Conservation (phyloP, 1,140 invertebrate genomes). For the Tetragonula clypearis region DNA sequence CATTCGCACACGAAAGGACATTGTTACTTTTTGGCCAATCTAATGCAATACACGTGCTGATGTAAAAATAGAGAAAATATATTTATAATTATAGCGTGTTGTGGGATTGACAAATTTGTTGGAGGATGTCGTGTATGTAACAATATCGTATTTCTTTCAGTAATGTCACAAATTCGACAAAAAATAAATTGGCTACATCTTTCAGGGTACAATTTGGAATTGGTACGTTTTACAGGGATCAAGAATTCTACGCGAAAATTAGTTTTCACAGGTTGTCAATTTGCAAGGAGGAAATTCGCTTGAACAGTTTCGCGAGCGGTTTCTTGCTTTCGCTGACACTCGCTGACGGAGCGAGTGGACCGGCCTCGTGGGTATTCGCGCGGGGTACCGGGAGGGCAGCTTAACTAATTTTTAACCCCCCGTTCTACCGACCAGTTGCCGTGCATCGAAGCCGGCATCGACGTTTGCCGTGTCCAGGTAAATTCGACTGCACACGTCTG, state of each 20-base stretch:
- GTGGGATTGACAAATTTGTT: too few relatives aligned
- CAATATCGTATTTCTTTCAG: too few relatives aligned
- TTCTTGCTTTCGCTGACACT: slow-evolving; percentile 38
- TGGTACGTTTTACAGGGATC: neutral
- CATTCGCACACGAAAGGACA: too few relatives aligned
- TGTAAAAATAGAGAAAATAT: neutral
- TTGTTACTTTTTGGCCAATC: too few relatives aligned
- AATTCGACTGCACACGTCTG: slow-evolving; percentile 43
- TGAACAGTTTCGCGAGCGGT: slow-evolving; percentile 35
- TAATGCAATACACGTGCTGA: neutral
- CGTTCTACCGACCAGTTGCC: slow-evolving; percentile 12
- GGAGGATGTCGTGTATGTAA: too few relatives aligned
- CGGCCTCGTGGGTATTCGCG: slow-evolving; percentile 14
- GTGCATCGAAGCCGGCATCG: slow-evolving; percentile 10
- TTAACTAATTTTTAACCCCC: slow-evolving; percentile 60
- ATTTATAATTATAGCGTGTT: too few relatives aligned
- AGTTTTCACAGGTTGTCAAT: neutral
- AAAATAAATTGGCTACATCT: too few relatives aligned
- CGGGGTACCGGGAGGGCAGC: slow-evolving; percentile 16
- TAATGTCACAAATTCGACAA: too few relatives aligned
- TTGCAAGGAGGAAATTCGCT: neutral
- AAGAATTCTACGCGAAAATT: neutral
- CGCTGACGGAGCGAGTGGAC: neutral
- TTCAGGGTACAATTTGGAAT: too few relatives aligned
- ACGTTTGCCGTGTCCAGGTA: slow-evolving; percentile 24